Conservation (phyloP, 2,797 vertebrate genomes). For the Darevskia nairensis region DNA sequence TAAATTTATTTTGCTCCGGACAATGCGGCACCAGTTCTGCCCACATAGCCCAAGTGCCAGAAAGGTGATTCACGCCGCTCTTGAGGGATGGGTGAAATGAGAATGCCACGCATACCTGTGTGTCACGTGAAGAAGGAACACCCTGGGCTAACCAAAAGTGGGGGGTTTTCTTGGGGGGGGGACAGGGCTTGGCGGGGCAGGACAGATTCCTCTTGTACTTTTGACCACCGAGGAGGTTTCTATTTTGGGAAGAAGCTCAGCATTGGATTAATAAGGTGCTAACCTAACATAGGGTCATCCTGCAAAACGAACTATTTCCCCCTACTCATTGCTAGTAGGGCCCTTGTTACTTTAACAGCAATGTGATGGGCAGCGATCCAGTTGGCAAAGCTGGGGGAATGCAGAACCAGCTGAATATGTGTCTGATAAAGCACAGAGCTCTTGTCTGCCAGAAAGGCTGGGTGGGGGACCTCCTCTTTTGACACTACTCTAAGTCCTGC, state of each 20-base stretch:
- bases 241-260: neutral
- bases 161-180: neutral
- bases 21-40: neutral
- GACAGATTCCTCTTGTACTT: neutral
- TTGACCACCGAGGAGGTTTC: neutral
- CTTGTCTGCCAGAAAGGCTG: too few species aligned
- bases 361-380: too few species aligned
- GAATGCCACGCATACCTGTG: slow-evolving; percentile 3
- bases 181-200: neutral
- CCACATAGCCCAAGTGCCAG: neutral
- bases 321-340: too few species aligned
- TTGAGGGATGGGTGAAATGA: slow-evolving; percentile 16
- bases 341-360: too few species aligned
- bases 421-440: too few species aligned
- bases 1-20: neutral
- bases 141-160: neutral
- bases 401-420: too few species aligned
- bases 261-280: neutral
- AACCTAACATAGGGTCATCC: too few species aligned
- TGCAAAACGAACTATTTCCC: too few species aligned
- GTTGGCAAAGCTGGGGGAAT: too few species aligned
- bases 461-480: too few species aligned
- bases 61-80: slow-evolving; percentile 17
- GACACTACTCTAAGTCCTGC: too few species aligned
- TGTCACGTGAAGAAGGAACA: neutral